phyloP scores from a whole-genome alignment of 2,797 vertebrate genomes.

The Geotrypetes seraphini region DNA sequence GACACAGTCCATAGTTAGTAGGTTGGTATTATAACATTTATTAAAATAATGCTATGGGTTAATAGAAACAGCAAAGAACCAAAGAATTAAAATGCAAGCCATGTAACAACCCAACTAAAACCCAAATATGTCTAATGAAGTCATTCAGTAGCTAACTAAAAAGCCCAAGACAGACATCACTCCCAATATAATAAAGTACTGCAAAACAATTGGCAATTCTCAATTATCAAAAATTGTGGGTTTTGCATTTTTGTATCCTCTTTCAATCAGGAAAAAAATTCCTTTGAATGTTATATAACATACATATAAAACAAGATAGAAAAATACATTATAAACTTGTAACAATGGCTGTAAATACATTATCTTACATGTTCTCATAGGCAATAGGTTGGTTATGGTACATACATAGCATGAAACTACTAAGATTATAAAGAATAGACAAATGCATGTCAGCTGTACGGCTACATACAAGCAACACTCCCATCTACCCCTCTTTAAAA shows the following conservation, averaged over 20 bases:
- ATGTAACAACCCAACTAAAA: constrained; percentile 75
- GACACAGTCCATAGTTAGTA: constrained; percentile 72
- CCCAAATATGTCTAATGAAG: constrained; percentile 65
- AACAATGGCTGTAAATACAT: constrained; percentile 91
- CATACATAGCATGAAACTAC: constrained; percentile 70
- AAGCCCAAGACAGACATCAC: constrained; percentile 69
- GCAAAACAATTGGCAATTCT: constrained; percentile 75
- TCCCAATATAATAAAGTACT: constrained; percentile 71
- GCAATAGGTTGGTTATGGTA: constrained; percentile 80
- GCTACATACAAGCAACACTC: constrained; percentile 68
- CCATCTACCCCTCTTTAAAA: constrained; percentile 67
- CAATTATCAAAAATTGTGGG: constrained; percentile 71
- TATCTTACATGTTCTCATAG: constrained; percentile 82
- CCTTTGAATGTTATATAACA: constrained; percentile 80
- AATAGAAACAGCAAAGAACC: constrained; percentile 79
- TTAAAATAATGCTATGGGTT: constrained; percentile 83
- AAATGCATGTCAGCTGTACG: constrained; percentile 63
- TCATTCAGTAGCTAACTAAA: constrained; percentile 71
- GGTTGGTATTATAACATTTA: constrained; percentile 81
- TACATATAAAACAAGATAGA: constrained; percentile 91
- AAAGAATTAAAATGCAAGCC: constrained; percentile 76
- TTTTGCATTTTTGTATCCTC: constrained; percentile 69
- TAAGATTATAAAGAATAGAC: constrained; percentile 67
- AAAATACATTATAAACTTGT: constrained; percentile 92
- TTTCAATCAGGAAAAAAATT: constrained; percentile 77